phyloP scores from a whole-genome alignment of 92 coral and sea anemone genomes.

The Micromussa lordhowensis region DNA sequence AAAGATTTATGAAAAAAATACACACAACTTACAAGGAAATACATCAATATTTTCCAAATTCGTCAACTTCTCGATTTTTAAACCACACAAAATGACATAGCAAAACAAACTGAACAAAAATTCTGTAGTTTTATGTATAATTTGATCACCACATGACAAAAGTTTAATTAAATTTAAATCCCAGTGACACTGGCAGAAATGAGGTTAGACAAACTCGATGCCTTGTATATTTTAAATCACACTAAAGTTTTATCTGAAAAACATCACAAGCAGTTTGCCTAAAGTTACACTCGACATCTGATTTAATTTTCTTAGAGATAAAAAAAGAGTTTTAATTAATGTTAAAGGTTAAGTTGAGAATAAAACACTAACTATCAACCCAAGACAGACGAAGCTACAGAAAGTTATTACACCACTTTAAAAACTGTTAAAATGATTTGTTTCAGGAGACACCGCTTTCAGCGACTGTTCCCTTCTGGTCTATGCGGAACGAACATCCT shows the following conservation, averaged over 20 bases:
- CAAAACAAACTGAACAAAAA: neutral
- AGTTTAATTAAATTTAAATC: conserved; percentile 32
- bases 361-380: neutral
- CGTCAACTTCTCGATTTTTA: neutral
- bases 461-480: neutral
- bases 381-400: neutral
- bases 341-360: neutral
- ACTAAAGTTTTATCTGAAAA: neutral
- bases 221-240: conserved; percentile 1
- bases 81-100: conserved; percentile 3
- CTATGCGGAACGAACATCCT: neutral
- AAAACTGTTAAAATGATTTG: neutral
- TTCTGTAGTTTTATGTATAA: neutral
- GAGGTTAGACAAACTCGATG: neutral
- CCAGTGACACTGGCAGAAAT: neutral
- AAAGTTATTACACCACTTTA: neutral
- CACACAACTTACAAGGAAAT: neutral
- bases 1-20: conserved; percentile 1
- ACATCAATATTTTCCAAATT: neutral
- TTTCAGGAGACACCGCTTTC: neutral
- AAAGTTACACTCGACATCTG: neutral
- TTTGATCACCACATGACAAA: conserved; percentile 25
- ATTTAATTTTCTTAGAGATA: neutral
- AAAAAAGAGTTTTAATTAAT: neutral
- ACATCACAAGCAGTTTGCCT: neutral